Conservation (phyloP, 2,797 vertebrate species). For the Anabas testudineus region DNA sequence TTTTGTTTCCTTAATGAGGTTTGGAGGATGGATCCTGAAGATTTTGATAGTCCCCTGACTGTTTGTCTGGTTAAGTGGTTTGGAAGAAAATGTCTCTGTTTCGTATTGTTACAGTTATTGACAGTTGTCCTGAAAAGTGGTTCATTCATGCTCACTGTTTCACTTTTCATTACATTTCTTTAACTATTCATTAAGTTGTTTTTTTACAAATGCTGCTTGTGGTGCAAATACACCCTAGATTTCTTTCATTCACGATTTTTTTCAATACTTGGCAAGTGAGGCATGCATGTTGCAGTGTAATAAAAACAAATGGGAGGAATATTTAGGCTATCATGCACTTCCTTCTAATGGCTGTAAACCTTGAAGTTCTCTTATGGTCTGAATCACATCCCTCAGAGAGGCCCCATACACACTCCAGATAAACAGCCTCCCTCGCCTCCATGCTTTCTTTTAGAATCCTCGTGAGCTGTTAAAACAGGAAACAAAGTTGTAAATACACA, state of each 20-base stretch:
- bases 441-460: constrained; percentile 49
- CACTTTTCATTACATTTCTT: too few relatives aligned
- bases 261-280: not conserved
- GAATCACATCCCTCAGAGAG: constrained; percentile 63
- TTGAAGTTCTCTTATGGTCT: constrained; percentile 67
- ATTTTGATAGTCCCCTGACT: too few relatives aligned
- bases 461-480: constrained; percentile 74
- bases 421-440: constrained; percentile 72
- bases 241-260: too few relatives aligned
- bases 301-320: constrained; percentile 66
- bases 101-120: too few relatives aligned
- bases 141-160: not conserved
- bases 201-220: not conserved
- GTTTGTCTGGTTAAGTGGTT: too few relatives aligned
- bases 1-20: too few relatives aligned
- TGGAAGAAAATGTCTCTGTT: too few relatives aligned
- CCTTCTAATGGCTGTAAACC: constrained; percentile 71
- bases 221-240: not conserved
- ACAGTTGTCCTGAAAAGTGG: too few relatives aligned
- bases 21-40: not conserved
- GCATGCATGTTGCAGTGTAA: constrained; percentile 45
- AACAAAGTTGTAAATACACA: constrained; percentile 67
- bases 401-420: constrained; percentile 64
- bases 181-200: not conserved
- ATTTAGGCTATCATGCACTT: constrained; percentile 75